Evolutionary conservation across 2,797 vertebrate species (phyloP).

Genomic region (Oreochromis mossambicus): DNA sequence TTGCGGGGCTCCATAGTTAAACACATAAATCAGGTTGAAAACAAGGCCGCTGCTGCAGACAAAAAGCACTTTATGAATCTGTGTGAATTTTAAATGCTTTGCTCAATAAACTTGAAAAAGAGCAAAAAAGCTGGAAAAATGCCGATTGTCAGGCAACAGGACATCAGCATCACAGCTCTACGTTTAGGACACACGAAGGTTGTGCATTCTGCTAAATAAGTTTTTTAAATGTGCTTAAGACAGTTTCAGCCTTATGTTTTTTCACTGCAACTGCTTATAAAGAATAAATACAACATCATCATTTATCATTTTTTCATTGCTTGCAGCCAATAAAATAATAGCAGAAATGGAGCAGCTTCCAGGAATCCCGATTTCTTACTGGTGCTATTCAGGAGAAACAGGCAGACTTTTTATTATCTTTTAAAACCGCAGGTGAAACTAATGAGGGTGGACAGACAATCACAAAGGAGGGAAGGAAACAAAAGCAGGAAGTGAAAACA

Average conservation of each 20-base stretch:
- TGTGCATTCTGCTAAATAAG: no score
- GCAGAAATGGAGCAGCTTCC: neutral
- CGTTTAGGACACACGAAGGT: no score
- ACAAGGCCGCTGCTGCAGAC: neutral
- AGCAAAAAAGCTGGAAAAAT: neutral
- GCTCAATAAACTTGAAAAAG: neutral
- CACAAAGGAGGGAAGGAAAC: neutral
- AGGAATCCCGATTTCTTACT: accelerated
- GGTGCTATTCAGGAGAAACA: neutral
- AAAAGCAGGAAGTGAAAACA: neutral
- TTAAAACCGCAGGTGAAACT: neutral
- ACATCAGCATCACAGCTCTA: accelerated
- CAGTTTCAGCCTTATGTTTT: no score
- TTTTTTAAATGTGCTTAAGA: no score
- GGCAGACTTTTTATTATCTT: accelerated
- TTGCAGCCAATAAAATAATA: neutral
- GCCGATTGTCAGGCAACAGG: neutral
- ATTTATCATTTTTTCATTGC: neutral
- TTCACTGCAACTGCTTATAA: neutral
- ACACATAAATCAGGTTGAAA: neutral
- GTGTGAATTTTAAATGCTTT: neutral
- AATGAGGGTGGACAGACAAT: neutral
- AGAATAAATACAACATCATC: neutral
- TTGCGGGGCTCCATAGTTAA: neutral
- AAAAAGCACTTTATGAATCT: neutral